A percentile compares a stretch with the other conserved stretches of the same genome.
These are phyloP conservation scores for Lampris incognitus DNA, from an alignment of 2,113 vertebrate species.

Conservation along the genomic window DNA sequence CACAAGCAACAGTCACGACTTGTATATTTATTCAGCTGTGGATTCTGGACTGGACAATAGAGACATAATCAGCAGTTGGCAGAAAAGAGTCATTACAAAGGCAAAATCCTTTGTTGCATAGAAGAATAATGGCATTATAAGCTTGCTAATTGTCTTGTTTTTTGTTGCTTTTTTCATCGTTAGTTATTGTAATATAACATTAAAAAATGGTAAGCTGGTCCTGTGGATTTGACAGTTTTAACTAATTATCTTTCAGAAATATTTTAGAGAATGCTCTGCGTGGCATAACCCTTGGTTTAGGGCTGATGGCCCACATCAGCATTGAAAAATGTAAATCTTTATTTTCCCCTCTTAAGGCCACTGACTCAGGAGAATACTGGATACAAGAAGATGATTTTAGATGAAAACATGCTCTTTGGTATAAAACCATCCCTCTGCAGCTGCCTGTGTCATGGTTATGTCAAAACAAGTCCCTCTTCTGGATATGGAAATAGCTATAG, in stretches of 20 bases:
- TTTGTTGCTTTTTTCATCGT: constrained; percentile 42
- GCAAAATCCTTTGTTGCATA: constrained; percentile 4
- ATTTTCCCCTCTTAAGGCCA: constrained; percentile 57
- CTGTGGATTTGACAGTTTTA: constrained; percentile 54
- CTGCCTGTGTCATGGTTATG: constrained; percentile 33
- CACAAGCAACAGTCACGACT: not conserved
- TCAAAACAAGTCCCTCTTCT: constrained; percentile 24
- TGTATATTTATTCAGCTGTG: not conserved
- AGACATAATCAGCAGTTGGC: not conserved
- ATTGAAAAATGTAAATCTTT: constrained; percentile 74
- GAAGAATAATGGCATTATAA: constrained; percentile 38
- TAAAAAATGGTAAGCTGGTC: constrained; percentile 36
- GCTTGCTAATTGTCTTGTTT: not conserved
- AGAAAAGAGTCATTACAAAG: constrained; percentile 4
- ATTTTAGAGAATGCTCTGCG: constrained; percentile 52
- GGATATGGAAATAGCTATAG: constrained; percentile 17
- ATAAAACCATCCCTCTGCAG: constrained; percentile 28
- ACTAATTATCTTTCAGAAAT: constrained; percentile 62
- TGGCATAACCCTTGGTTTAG: constrained; percentile 73
- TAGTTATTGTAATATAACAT: not conserved
- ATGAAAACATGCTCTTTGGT: constrained; percentile 48
- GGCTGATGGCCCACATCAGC: constrained; percentile 73
- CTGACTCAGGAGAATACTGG: constrained; percentile 64
- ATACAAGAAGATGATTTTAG: constrained; percentile 39
- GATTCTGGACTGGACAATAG: not conserved